These are phyloP conservation scores for Eupithecia pulchellata DNA, from an alignment of 2,888 invertebrate species.

Conservation along the genomic window DNA sequence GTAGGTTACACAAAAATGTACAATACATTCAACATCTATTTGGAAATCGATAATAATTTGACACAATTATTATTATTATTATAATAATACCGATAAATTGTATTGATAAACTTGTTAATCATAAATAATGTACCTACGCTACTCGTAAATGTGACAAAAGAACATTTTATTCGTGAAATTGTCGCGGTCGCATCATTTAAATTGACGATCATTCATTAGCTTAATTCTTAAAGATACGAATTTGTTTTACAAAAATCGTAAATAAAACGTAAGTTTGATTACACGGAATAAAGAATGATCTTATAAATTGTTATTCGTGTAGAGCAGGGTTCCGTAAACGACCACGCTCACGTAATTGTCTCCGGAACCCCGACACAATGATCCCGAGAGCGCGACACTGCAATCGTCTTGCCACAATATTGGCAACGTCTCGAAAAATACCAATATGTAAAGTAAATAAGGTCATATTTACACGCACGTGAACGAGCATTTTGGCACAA, in stretches of 20 bases:
- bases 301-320: conserved; percentile 53
- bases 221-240: conserved; percentile 49
- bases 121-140: conserved; percentile 56
- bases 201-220: conserved; percentile 62
- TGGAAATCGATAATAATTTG: conserved; percentile 62
- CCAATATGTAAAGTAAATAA: conserved; percentile 61
- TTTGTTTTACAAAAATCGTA: conserved; percentile 47
- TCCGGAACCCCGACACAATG: conserved; percentile 44
- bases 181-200: conserved; percentile 59
- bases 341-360: conserved; percentile 42
- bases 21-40: conserved; percentile 66
- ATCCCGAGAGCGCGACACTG: conserved; percentile 45
- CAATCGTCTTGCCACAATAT: conserved; percentile 56
- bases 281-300: conserved; percentile 49
- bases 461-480: conserved; percentile 70
- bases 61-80: conserved; percentile 60
- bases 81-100: conserved; percentile 50
- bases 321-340: conserved; percentile 40
- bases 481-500: conserved; percentile 80
- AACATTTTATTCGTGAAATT: conserved; percentile 56
- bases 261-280: conserved; percentile 50
- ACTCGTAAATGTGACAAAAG: conserved; percentile 53
- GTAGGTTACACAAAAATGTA: conserved; percentile 73
- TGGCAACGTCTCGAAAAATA: conserved; percentile 62
- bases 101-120: conserved; percentile 50